Evolutionary conservation across 2,113 vertebrate species (phyloP).

Genomic region (Hemibagrus wyckioides): DNA sequence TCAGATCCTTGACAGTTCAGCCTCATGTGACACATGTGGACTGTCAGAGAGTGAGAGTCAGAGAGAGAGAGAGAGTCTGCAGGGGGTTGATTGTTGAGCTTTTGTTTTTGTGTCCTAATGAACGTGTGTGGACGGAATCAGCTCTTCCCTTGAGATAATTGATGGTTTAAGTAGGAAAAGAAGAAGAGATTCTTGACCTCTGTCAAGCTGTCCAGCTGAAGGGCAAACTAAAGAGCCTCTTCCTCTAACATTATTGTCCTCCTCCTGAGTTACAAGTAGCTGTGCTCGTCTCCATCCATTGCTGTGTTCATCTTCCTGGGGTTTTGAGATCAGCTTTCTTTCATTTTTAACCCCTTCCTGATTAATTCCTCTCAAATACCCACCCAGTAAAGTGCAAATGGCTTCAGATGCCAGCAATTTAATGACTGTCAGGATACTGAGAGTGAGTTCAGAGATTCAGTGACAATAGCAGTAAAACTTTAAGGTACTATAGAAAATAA

Average conservation of each 20-base stretch:
- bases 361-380: not conserved
- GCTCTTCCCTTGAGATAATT: not conserved
- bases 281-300: no score
- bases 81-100: not conserved
- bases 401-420: not conserved
- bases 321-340: not conserved
- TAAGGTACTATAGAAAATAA: not conserved
- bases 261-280: no score
- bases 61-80: not conserved
- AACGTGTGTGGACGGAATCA: not conserved
- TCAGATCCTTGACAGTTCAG: not conserved
- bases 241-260: no score
- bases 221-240: not conserved
- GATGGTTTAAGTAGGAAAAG: not conserved
- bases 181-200: constrained; percentile 13
- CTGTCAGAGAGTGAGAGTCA: no score
- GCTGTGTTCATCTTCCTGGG: not conserved
- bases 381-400: not conserved
- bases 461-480: not conserved
- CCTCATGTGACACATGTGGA: not conserved
- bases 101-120: not conserved
- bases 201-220: constrained; percentile 23
- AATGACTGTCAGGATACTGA: not conserved
- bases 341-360: not conserved
- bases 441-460: not conserved